Evolutionary conservation across 2,888 invertebrate genomes (phyloP), one percentile per base, ranked within the genome.

Genomic region (Athetis lepigone): DNA sequence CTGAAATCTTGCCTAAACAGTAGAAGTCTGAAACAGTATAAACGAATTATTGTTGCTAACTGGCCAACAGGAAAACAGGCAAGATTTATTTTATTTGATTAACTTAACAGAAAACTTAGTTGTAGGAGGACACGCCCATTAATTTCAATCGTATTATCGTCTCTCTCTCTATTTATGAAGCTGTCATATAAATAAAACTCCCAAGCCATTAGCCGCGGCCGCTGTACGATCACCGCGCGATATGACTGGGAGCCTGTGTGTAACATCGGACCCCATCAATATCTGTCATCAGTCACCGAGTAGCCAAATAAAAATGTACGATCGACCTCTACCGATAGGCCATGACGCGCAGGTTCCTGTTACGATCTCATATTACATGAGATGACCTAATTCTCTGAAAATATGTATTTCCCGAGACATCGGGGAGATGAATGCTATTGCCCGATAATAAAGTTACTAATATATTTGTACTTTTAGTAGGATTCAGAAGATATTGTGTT

Each of bases 301-400:
- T 87, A 90, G 88, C 92, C 90, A 92, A 92, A 92, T 91, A 92
- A 89, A 91, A 90, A 88, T 89, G 91, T 90, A 90, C 91, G 90
- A 88, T 89, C 88, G 86, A 80, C 84, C 81, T 74, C 62, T 64
- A 54, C 81, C 87, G 83, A 88, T 87, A 80, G 80, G 66, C 80
- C 77, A 80, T 90, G 90, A 90, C 87, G 87, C 80, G 76, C 79
- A 79, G 81, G 81, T 83, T 88, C 85, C 83, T 79, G 83, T 85
- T 86, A 78, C 86, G 76, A 80, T 87, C 86, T 88, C 87, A 79
- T 84, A 82, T 91, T 89, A 89, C 90, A 90, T 82, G 81, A 84
- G 85, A 81, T 91, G 91, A 92, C 92, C 92, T 87, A 90, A 89
- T 91, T 85, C 77, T 65, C 71, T 75, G 67, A 63, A 82, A 83